A percentile compares a stretch with the other conserved stretches of the same genome.
phyloP scores from a whole-genome alignment of 2,113 vertebrate species.

The human region DNA sequence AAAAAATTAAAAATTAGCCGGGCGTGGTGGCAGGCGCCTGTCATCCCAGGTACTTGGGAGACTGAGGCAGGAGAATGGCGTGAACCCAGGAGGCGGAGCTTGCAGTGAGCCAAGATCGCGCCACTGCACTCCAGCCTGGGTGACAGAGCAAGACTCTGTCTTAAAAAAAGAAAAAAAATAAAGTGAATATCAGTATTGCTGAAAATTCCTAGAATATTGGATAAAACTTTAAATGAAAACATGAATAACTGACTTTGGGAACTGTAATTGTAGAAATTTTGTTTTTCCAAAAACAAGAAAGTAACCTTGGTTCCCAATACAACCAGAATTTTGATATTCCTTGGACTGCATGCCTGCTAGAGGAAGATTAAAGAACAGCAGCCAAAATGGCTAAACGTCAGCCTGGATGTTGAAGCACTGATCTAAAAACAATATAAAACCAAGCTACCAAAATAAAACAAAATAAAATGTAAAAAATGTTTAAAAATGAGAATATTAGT shows the following conservation, averaged over 20 bases:
- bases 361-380: slow-evolving; percentile 57
- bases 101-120: no score
- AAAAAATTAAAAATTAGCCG: no score
- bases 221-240: slow-evolving; percentile 57
- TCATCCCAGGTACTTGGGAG: no score
- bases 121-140: no score
- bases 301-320: slow-evolving; percentile 24
- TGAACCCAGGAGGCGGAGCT: no score
- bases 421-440: slow-evolving; percentile 45
- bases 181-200: slow-evolving; percentile 35
- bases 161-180: slow-evolving; percentile 30
- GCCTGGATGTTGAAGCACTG: slow-evolving; percentile 30
- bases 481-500: slow-evolving; percentile 15
- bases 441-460: slow-evolving; percentile 45
- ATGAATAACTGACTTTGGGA: slow-evolving; percentile 44
- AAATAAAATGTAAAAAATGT: background rate
- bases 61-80: no score
- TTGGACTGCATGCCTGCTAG: slow-evolving; percentile 57
- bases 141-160: no score
- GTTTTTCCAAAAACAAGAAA: slow-evolving; percentile 47
- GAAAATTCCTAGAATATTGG: slow-evolving; percentile 54
- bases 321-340: slow-evolving; percentile 45
- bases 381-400: slow-evolving; percentile 60
- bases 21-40: no score
- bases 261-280: slow-evolving; percentile 37